Percentiles rank a stretch among this genome's conserved stretches.
These are phyloP conservation scores for Athrips mouffetella DNA, from an alignment of 2,888 invertebrate species.

Conservation along the genomic window DNA sequence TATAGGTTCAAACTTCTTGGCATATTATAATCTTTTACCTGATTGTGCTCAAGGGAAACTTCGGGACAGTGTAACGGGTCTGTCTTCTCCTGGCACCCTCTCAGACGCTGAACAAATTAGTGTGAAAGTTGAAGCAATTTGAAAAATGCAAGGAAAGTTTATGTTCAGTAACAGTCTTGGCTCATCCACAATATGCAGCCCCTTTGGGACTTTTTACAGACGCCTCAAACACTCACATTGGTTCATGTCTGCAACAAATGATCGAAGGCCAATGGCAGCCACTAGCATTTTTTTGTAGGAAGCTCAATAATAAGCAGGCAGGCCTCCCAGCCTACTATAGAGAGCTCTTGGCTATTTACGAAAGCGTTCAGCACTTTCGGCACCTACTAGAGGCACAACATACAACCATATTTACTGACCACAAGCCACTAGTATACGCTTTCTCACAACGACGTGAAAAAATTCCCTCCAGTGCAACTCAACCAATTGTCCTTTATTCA, in stretches of 20 bases:
- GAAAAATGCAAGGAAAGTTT: conserved; percentile 26
- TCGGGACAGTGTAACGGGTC: conserved; percentile 10
- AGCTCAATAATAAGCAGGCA: conserved; percentile 32
- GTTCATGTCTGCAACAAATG: conserved; percentile 38
- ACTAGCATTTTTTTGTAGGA: conserved; percentile 28
- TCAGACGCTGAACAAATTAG: background rate
- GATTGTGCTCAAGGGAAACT: conserved; percentile 29
- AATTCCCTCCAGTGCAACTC: background rate
- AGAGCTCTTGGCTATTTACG: conserved; percentile 30
- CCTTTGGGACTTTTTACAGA: conserved; percentile 30
- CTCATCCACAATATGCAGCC: conserved; percentile 29
- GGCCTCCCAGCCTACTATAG: conserved; percentile 37
- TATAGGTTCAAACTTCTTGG: conserved; percentile 36
- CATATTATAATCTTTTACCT: conserved; percentile 30
- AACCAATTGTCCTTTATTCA: background rate
- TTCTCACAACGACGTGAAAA: background rate
- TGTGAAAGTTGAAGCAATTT: conserved; percentile 11
- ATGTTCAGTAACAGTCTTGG: conserved; percentile 26
- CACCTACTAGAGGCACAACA: background rate
- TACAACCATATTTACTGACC: background rate
- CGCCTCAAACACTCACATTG: conserved; percentile 40
- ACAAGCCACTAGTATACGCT: background rate
- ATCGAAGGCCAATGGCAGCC: conserved; percentile 30
- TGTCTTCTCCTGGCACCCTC: background rate
- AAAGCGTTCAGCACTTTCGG: background rate